These are phyloP conservation scores for Platycercus adscitus DNA, from an alignment of 2,113 vertebrate genomes.

Conservation along the genomic window DNA sequence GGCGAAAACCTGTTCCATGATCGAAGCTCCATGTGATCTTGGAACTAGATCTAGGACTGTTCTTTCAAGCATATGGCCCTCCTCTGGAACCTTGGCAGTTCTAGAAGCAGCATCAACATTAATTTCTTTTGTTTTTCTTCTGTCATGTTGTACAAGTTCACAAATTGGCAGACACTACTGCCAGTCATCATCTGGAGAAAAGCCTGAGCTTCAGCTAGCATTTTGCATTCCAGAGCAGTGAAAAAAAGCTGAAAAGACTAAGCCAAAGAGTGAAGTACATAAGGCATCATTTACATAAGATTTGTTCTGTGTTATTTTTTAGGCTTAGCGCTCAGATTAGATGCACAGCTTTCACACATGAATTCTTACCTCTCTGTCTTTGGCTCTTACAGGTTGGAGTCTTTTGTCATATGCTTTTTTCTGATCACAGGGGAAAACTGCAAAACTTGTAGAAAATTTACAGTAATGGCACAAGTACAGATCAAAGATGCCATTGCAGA, in stretches of 20 bases:
- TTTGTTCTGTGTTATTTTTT: background rate
- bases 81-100: background rate
- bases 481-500: background rate
- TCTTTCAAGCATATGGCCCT: background rate
- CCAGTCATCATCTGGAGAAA: background rate
- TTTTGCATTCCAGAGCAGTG: background rate
- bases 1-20: background rate
- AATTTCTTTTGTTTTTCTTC: background rate
- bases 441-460: background rate
- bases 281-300: background rate
- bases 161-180: background rate
- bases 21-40: background rate
- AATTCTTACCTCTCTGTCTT: background rate
- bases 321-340: background rate
- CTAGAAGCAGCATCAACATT: background rate
- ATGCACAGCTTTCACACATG: background rate
- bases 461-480: rapidly evolving
- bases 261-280: background rate
- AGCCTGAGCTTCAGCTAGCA: background rate
- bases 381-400: background rate
- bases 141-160: background rate
- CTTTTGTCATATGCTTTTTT: background rate
- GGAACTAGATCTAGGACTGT: background rate
- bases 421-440: background rate
- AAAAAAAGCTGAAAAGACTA: background rate